phyloP scores from a whole-genome alignment of 2,888 invertebrate genomes.

The Encarsia formosa region DNA sequence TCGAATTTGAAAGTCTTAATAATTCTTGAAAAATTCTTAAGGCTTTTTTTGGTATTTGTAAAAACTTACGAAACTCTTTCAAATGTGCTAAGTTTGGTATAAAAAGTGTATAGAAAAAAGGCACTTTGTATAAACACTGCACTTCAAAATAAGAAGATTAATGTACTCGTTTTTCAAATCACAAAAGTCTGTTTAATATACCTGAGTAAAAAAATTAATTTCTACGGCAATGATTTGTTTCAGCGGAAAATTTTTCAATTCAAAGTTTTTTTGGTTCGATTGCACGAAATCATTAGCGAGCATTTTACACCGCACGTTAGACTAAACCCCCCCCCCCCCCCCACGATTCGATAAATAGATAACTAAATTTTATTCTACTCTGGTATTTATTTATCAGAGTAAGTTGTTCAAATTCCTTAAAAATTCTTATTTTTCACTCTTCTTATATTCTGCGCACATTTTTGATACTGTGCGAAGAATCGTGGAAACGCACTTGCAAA shows the following conservation, averaged over 20 bases:
- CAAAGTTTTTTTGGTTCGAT: conserved; percentile 1
- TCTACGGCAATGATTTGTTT: conserved; percentile 11
- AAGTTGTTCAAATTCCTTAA: conserved; percentile 10
- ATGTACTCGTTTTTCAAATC: conserved; percentile 5
- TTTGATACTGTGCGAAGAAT: conserved; percentile 24
- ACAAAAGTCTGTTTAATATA: conserved; percentile 1
- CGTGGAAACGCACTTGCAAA: conserved; percentile 26
- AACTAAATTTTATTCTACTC: conserved; percentile 25
- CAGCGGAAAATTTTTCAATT: conserved; percentile 5
- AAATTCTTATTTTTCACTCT: conserved; percentile 19
- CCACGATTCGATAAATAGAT: conserved; percentile 23
- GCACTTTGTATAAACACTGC: conserved; percentile 24
- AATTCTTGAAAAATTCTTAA: conserved; percentile 14
- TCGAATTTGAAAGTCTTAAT: conserved; percentile 16
- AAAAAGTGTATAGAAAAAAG: conserved; percentile 28
- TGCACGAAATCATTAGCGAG: conserved; percentile 30
- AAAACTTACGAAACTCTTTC: conserved; percentile 20
- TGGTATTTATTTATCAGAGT: conserved; percentile 23
- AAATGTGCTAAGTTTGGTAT: conserved; percentile 20
- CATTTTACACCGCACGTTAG: conserved; percentile 15
- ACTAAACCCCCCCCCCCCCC: no score
- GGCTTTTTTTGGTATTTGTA: conserved; percentile 20
- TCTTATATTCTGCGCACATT: conserved; percentile 18
- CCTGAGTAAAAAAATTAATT: conserved; percentile 17
- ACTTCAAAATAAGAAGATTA: conserved; percentile 26